Evolutionary conservation across 2,888 invertebrate species (phyloP).

Genomic region (Saturnia japonica): DNA sequence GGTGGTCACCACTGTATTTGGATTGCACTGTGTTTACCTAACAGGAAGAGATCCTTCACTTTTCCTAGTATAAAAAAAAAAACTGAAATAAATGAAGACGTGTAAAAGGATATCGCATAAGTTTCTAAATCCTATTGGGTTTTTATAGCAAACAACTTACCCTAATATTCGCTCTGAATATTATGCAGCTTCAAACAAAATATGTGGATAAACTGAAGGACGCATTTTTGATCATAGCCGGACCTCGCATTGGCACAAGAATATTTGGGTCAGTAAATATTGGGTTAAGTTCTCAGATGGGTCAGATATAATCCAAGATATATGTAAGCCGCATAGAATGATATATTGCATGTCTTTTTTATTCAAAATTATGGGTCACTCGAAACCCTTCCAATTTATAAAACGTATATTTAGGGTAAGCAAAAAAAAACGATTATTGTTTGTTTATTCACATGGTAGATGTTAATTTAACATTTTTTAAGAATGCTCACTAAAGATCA

Average conservation of each 20-base stretch:
- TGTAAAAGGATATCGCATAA: neutral
- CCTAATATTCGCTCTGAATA: constrained; percentile 10
- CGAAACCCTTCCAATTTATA: constrained; percentile 5
- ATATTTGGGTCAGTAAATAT: constrained; percentile 16
- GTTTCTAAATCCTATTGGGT: constrained; percentile 2
- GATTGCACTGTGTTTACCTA: too few species aligned
- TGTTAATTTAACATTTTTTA: too few species aligned
- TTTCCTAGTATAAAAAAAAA: neutral
- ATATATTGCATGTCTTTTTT: constrained; percentile 16
- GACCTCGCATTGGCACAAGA: constrained; percentile 10
- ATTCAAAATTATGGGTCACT: constrained; percentile 6
- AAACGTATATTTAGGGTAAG: neutral
- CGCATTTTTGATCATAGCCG: constrained; percentile 12
- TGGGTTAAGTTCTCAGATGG: constrained; percentile 16
- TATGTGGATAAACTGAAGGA: constrained; percentile 11
- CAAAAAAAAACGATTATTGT: too few species aligned
- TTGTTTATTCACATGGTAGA: too few species aligned
- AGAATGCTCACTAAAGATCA: too few species aligned
- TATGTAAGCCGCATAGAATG: constrained; percentile 11
- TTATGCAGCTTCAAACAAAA: constrained; percentile 9
- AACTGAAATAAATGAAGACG: neutral
- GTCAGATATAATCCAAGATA: constrained; percentile 12
- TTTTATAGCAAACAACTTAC: constrained; percentile 3
- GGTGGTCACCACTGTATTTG: too few species aligned
- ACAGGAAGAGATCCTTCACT: too few species aligned